A percentile compares a stretch with the other conserved stretches of the same genome.
Evolutionary conservation across 2,113 vertebrate genomes (phyloP).

Genomic region (Hemicordylus capensis): DNA sequence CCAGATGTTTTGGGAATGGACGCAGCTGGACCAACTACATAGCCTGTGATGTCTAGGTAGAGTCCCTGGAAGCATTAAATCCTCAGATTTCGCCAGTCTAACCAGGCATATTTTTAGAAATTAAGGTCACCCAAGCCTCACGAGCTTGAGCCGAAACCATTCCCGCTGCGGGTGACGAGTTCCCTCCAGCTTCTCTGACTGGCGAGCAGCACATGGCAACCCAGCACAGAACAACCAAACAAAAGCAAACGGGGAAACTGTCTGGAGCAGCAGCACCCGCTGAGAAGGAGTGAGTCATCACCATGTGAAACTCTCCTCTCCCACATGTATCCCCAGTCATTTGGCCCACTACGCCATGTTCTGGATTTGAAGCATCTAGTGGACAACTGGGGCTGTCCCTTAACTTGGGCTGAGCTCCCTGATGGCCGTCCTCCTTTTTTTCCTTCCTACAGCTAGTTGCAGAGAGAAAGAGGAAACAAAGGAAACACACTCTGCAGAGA

Average conservation of each 20-base stretch:
- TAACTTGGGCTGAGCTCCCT: neutral
- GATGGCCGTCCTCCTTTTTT: neutral
- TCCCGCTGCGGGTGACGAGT: neutral
- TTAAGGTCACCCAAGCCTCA: neutral
- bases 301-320: slow-evolving; percentile 18
- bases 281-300: slow-evolving; percentile 18
- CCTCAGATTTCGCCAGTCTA: neutral
- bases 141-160: neutral
- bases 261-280: neutral
- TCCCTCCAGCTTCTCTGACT: neutral
- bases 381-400: neutral
- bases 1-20: slow-evolving; percentile 48
- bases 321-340: neutral
- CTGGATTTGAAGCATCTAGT: neutral
- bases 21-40: slow-evolving; percentile 50
- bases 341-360: neutral
- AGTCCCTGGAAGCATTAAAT: neutral
- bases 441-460: neutral
- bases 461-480: neutral
- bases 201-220: slow-evolving; percentile 25
- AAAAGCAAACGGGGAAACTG: slow-evolving; percentile 21
- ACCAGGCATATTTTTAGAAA: slow-evolving; percentile 19
- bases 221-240: slow-evolving; percentile 14
- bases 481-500: neutral
- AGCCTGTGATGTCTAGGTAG: slow-evolving; percentile 1